Conservation (phyloP, 1,140 invertebrate species). For the Neodiprion virginianus region DNA sequence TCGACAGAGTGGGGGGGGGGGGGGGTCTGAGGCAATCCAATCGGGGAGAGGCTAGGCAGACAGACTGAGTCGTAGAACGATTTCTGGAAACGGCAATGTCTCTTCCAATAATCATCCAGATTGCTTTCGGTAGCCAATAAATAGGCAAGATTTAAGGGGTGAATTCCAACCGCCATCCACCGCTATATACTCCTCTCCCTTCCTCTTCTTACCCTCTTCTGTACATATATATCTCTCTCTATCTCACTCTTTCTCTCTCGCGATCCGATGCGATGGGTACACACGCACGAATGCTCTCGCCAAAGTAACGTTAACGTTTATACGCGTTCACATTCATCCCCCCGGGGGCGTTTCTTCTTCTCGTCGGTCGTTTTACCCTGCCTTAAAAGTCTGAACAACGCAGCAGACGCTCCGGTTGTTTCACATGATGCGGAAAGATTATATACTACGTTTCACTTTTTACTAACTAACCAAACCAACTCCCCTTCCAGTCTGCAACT, state of each 20-base stretch:
- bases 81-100: slow-evolving; percentile 31
- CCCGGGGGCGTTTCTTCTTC: slow-evolving; percentile 22
- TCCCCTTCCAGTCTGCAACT: too few species aligned
- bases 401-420: slow-evolving; percentile 29
- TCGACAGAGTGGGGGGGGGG: too few species aligned
- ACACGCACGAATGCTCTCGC: slow-evolving; percentile 48
- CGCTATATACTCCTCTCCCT: not conserved
- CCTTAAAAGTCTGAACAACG: too few species aligned
- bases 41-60: slow-evolving; percentile 35
- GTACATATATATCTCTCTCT: not conserved
- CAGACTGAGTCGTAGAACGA: slow-evolving; percentile 29
- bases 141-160: slow-evolving; percentile 50
- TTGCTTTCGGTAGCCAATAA: slow-evolving; percentile 50
- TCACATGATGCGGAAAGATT: slow-evolving; percentile 40
- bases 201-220: not conserved
- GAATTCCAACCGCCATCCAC: slow-evolving; percentile 18
- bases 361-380: slow-evolving; percentile 1
- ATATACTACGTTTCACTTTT: slow-evolving; percentile 15
- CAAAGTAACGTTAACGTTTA: slow-evolving; percentile 26
- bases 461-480: not conserved
- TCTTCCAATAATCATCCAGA: slow-evolving; percentile 46
- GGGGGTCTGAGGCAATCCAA: slow-evolving; percentile 32
- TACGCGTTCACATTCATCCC: slow-evolving; percentile 31
- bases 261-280: too few species aligned
- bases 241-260: not conserved